Evolutionary conservation across 2,797 vertebrate genomes (phyloP), one percentile per base, ranked within the genome.

Genomic region (Coregonus suidteri): DNA sequence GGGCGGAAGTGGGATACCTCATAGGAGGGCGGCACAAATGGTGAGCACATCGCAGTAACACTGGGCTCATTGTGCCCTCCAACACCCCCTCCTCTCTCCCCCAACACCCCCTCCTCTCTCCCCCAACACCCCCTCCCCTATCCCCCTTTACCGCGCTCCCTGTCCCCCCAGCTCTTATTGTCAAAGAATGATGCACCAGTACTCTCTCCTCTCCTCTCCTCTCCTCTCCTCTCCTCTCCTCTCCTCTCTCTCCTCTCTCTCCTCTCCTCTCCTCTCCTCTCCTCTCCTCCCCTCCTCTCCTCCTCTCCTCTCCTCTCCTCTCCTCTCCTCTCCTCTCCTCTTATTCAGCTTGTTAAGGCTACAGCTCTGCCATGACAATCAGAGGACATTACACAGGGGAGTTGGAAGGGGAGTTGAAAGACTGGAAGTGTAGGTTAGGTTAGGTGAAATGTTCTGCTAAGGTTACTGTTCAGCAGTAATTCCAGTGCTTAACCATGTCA

Each of bases 131-230:
- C 66, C 16, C 69, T 9, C 37, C 6, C 91, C 71, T 35, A 72
- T 93, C 94, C 93, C 95, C 95, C 90, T 95, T 93, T 93, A 93
- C 92, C 93, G 84, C 88, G 83, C 93, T 90, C 92, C 85, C 4
- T 47, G 41, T 47, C 93, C 90, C 94, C 94, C 93, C 93, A 93
- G 93, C 93, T 94, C 93, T 94, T 91, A 95, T 95, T 96, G 95
- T 96, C 95, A 91, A 89, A 85, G 92, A 95, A 95, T 94, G 95
- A 95, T 91, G 94, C 95, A 81, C 93, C 94, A 91, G 93, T 93
- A 92, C 94, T 25, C 25, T 25, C 25, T 25, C 1, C 37, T 37
- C 25, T 25, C 25, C 25, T 25, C 25, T 25, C 25, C 25, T 25
- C 25, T 25, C 25, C 25, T 25, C 25, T 25, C 31, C 31, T 34